phyloP scores from a whole-genome alignment of 1,140 invertebrate species.

The Pseudomyrmex gracilis region DNA sequence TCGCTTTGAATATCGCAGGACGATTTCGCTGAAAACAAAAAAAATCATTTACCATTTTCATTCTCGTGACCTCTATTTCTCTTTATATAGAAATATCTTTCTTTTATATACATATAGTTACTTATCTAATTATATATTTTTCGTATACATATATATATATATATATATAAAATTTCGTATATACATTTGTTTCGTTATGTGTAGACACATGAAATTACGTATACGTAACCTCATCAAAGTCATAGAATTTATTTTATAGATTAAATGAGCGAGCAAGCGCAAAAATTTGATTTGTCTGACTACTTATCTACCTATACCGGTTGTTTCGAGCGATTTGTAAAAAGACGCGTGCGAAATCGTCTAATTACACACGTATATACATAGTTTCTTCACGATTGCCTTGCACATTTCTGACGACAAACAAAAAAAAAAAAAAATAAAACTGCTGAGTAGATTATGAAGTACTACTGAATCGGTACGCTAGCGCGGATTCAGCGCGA shows the following conservation, averaged over 20 bases:
- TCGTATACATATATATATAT: background rate
- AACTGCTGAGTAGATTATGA: background rate
- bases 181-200: background rate
- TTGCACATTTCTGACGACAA: constrained; percentile 35
- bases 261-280: background rate
- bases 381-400: constrained; percentile 47
- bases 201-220: constrained; percentile 15
- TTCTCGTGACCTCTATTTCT: background rate
- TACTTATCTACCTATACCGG: background rate
- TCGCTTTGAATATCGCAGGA: constrained; percentile 12
- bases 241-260: background rate
- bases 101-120: constrained; percentile 3
- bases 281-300: constrained; percentile 7
- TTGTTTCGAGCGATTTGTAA: constrained; percentile 19
- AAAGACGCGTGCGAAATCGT: constrained; percentile 34
- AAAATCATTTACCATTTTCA: constrained; percentile 4
- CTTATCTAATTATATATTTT: constrained; percentile 8
- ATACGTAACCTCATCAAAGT: constrained; percentile 40
- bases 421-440: too few species aligned
- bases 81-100: background rate
- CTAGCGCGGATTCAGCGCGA: constrained; percentile 23
- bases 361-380: background rate
- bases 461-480: background rate
- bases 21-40: constrained; percentile 17
- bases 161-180: too few species aligned